These are phyloP conservation scores for Platalea minor DNA, from an alignment of 2,797 vertebrate species.

Conservation along the genomic window DNA sequence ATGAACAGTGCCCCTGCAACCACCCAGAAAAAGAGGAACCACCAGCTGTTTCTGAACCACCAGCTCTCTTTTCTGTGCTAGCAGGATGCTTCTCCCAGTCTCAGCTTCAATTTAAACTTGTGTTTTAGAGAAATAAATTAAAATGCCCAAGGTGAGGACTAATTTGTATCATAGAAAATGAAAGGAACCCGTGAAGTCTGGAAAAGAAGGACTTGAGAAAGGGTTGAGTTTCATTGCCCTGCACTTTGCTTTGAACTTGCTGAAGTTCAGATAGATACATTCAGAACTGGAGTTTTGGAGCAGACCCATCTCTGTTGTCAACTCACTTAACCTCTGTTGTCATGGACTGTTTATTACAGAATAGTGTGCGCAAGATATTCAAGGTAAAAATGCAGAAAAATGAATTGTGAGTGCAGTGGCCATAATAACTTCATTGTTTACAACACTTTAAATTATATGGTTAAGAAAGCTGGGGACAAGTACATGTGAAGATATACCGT, in stretches of 20 bases:
- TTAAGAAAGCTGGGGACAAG: background rate
- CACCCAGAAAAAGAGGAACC: background rate
- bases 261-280: background rate
- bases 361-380: background rate
- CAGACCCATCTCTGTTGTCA: background rate
- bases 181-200: background rate
- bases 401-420: background rate
- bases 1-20: background rate
- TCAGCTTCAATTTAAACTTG: background rate
- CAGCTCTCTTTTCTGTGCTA: background rate
- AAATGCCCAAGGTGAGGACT: background rate
- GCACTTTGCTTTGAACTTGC: background rate
- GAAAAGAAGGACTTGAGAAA: background rate
- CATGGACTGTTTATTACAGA: background rate
- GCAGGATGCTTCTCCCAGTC: background rate
- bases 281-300: background rate
- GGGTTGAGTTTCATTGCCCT: background rate
- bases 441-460: background rate
- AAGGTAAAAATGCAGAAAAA: constrained; percentile 22
- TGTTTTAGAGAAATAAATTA: background rate
- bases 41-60: background rate
- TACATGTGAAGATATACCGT: background rate
- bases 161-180: background rate
- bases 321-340: background rate
- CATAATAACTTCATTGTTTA: background rate